Evolutionary conservation across 2,797 vertebrate species (phyloP).

Genomic region (Okamejei kenojei): DNA sequence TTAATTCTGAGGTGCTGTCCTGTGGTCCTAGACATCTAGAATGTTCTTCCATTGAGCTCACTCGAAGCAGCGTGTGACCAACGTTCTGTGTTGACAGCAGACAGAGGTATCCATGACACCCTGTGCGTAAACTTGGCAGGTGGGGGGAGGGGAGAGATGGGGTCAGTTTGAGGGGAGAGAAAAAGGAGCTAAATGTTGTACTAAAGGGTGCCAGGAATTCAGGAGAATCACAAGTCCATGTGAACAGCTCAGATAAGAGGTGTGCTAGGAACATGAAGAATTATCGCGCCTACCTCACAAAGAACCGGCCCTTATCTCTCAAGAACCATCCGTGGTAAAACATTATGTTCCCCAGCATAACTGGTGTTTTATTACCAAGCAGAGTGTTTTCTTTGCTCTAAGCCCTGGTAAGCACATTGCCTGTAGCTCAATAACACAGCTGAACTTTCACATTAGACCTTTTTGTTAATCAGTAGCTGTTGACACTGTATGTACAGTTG

Average conservation of each 20-base stretch:
- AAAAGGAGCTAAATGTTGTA: not conserved
- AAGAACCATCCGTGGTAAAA: not conserved
- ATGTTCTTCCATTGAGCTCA: not conserved
- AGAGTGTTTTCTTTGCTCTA: not conserved
- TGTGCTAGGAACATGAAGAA: conserved; percentile 39
- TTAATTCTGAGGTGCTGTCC: too few relatives aligned
- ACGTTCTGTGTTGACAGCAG: not conserved
- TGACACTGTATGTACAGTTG: not conserved
- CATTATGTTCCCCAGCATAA: not conserved
- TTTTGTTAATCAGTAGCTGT: not conserved
- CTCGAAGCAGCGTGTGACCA: not conserved
- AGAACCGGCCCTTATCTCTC: conserved; percentile 32
- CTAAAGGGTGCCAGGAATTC: conserved; percentile 35
- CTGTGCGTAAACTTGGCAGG: not conserved
- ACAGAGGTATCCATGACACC: not conserved
- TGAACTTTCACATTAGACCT: not conserved
- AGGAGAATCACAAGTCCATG: conserved; percentile 38
- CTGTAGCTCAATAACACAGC: not conserved
- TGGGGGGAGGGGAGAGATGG: not conserved
- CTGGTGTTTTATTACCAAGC: conserved; percentile 36
- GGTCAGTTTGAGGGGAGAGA: not conserved
- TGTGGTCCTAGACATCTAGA: not conserved
- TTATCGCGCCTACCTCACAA: not conserved
- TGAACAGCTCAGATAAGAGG: conserved; percentile 47
- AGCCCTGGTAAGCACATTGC: not conserved